These are phyloP conservation scores for Syrphus vitripennis DNA, from an alignment of 2,888 invertebrate species.

Conservation along the genomic window DNA sequence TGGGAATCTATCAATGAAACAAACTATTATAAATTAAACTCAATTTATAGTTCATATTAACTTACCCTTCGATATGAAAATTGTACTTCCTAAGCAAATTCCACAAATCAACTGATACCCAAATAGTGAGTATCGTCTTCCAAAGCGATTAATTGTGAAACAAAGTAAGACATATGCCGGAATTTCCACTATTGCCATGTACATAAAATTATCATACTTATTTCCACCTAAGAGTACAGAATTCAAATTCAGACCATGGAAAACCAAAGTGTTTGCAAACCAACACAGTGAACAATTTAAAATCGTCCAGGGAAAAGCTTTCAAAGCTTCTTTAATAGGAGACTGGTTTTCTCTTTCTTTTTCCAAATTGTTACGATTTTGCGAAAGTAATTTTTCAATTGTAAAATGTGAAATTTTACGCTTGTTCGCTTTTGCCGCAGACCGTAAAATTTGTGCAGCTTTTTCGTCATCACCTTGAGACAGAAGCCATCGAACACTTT, in stretches of 20 bases:
- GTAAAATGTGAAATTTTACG: conserved; percentile 74
- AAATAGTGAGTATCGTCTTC: conserved; percentile 15
- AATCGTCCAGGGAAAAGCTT: conserved; percentile 75
- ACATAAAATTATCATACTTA: conserved; percentile 17
- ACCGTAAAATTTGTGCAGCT: conserved; percentile 83
- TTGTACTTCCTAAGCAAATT: not conserved
- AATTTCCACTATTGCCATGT: not conserved
- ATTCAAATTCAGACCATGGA: conserved; percentile 83
- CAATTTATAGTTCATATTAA: no score
- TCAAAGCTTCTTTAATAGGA: conserved; percentile 74
- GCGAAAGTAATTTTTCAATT: conserved; percentile 73
- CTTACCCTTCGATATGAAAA: not conserved
- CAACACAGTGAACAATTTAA: conserved; percentile 88
- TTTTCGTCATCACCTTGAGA: conserved; percentile 83
- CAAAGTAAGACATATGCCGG: not conserved
- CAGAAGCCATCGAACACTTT: conserved; percentile 89
- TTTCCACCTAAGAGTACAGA: not conserved
- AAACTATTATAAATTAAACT: no score
- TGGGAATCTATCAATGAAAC: not conserved
- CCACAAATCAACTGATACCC: not conserved
- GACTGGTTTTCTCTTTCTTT: conserved; percentile 74
- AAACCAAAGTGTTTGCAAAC: conserved; percentile 89
- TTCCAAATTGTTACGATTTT: conserved; percentile 74
- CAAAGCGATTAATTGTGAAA: not conserved
- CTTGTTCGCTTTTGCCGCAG: conserved; percentile 84